Evolutionary conservation across 2,888 invertebrate species (phyloP).

Genomic region (Hoplodrina ambigua): DNA sequence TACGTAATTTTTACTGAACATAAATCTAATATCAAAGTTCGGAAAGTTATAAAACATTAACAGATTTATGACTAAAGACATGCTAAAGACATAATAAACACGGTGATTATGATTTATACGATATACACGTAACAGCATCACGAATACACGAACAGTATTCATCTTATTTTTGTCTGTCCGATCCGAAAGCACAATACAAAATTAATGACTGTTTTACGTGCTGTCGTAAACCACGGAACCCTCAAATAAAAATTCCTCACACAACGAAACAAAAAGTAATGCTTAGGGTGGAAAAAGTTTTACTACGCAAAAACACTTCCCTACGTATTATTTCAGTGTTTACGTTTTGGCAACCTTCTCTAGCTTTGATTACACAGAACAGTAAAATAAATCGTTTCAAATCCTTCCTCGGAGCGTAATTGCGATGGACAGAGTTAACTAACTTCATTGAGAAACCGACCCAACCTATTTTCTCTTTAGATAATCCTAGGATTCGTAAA

Average conservation of each 20-base stretch:
- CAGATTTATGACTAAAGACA: slow-evolving; percentile 34
- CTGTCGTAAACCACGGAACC: slow-evolving; percentile 74
- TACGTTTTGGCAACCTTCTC: slow-evolving; percentile 13
- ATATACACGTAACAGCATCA: slow-evolving; percentile 45
- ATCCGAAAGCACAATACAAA: slow-evolving; percentile 75
- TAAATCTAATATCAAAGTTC: slow-evolving; percentile 44
- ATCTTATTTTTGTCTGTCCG: slow-evolving; percentile 68
- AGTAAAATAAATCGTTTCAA: not conserved
- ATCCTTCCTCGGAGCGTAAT: slow-evolving; percentile 1
- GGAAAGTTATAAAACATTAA: slow-evolving; percentile 64
- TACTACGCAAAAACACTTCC: slow-evolving; percentile 57
- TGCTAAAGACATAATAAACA: slow-evolving; percentile 42
- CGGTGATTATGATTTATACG: slow-evolving; percentile 47
- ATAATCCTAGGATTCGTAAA: slow-evolving; percentile 24
- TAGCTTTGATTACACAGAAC: not conserved
- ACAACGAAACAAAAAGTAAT: slow-evolving; percentile 66
- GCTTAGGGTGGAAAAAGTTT: slow-evolving; percentile 63
- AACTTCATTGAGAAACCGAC: not conserved
- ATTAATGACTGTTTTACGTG: slow-evolving; percentile 80
- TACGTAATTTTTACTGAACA: slow-evolving; percentile 24
- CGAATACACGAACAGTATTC: slow-evolving; percentile 62
- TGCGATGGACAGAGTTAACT: not conserved
- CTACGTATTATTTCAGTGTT: slow-evolving; percentile 40
- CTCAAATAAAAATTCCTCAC: slow-evolving; percentile 73
- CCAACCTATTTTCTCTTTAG: not conserved